A percentile compares a stretch with the other conserved stretches of the same genome.
Conservation (phyloP, 2,888 invertebrate species). For the Chorisops tibialis region DNA sequence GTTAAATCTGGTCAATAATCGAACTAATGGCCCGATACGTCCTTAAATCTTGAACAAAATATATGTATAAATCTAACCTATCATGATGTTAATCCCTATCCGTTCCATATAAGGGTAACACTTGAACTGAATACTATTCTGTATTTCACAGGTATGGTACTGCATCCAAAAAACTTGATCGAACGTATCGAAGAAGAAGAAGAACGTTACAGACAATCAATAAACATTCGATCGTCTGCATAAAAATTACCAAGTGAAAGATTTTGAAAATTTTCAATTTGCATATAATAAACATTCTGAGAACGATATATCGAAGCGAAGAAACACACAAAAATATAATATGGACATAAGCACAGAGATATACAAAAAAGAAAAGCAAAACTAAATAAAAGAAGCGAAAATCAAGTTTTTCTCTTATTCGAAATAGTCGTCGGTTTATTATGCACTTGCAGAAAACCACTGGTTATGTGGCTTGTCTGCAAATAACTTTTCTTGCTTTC, state of each 20-base stretch:
- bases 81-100: too few relatives aligned
- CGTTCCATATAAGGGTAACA: too few relatives aligned
- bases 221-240: too few relatives aligned
- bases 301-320: conserved; percentile 9
- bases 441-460: neutral
- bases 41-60: neutral
- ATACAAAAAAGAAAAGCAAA: too few relatives aligned
- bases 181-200: too few relatives aligned
- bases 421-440: conserved; percentile 14
- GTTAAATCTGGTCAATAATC: too few relatives aligned
- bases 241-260: too few relatives aligned
- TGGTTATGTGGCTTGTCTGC: conserved; percentile 1
- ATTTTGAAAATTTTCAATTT: conserved; percentile 26
- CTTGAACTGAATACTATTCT: too few relatives aligned
- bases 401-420: conserved; percentile 5
- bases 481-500: neutral
- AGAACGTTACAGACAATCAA: too few relatives aligned
- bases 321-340: conserved; percentile 22
- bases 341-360: conserved; percentile 12
- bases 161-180: too few relatives aligned
- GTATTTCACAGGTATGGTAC: too few relatives aligned
- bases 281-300: conserved; percentile 33
- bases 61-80: neutral
- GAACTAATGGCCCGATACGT: too few relatives aligned
- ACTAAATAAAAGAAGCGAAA: conserved; percentile 1